Evolutionary conservation across 2,113 vertebrate species (phyloP).

Genomic region (Periophthalmodon schlosseri): DNA sequence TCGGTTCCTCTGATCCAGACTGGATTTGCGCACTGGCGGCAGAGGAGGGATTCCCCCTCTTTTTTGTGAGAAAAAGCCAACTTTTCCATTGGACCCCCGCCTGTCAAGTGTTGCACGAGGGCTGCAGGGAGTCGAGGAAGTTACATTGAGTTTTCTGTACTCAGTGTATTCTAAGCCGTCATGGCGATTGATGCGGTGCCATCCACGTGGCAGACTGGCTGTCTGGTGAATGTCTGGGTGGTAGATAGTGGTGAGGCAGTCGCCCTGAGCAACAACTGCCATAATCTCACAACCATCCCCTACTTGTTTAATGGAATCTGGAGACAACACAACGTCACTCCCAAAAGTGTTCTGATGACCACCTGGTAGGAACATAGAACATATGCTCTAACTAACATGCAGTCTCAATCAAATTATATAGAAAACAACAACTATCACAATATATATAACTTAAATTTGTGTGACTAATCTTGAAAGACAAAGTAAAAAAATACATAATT

Average conservation of each 20-base stretch:
- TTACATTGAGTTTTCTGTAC: slow-evolving; percentile 55
- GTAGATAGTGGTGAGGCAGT: slow-evolving; percentile 72
- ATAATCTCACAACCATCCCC: slow-evolving; percentile 90
- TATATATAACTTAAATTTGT: not conserved
- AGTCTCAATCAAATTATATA: too few relatives aligned
- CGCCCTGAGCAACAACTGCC: slow-evolving; percentile 50
- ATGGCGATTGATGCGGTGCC: slow-evolving; percentile 77
- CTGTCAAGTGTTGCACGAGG: slow-evolving; percentile 85
- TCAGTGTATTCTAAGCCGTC: slow-evolving; percentile 82
- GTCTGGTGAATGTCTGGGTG: slow-evolving; percentile 78
- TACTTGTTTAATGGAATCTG: slow-evolving; percentile 82
- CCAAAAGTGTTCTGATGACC: slow-evolving; percentile 77
- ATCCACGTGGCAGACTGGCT: slow-evolving; percentile 82
- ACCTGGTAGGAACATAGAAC: slow-evolving; percentile 25
- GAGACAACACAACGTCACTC: slow-evolving; percentile 78
- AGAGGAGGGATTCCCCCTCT: slow-evolving; percentile 92
- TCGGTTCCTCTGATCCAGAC: slow-evolving; percentile 93
- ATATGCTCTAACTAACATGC: not conserved
- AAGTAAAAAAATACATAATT: not conserved
- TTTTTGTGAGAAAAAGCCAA: slow-evolving; percentile 85
- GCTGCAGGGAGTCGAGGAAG: slow-evolving; percentile 79
- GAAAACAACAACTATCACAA: not conserved
- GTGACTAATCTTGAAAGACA: not conserved
- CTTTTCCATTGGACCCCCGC: slow-evolving; percentile 83
- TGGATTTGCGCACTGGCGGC: slow-evolving; percentile 94